Base-by-base conservation (phyloP, 2,797 vertebrate genomes). In the Clarias laeviceps region DNA sequence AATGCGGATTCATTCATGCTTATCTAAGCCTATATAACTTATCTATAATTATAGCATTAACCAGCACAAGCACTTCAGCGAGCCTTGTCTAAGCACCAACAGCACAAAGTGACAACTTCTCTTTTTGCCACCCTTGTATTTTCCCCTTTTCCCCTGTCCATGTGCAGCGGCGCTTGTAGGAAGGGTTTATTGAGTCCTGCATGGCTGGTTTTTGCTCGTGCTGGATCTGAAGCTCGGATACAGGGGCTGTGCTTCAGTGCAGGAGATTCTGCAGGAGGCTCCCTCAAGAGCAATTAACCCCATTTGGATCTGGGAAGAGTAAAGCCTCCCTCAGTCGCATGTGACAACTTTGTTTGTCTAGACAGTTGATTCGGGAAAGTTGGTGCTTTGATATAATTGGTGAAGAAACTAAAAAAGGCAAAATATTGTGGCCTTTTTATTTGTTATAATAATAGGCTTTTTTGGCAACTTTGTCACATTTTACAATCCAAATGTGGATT, bases 151-250 rank as follows among this genome's bases (percentile, higher is more conserved):
- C 27, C 69, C 69, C 69, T 74, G 68, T 81, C 59, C 66, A 15
- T 85, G 68, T 56, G 59, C 84, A 65, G 68, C 24, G 61, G 22
- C 50, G 40, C 78, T 82, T 85, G 79, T 50, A 59, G 45, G 59
- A 81, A 82, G 40, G 78, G 66, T 88, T 88, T 87, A 81, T 82
- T 88, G 88, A 91, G 90, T 89, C 86, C 83, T 92, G 92, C 90
- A 90, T 92, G 93, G 88, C 86, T 91, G 92, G 59, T 73, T 87
- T 74, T 89, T 92, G 91, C 93, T 93, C 90, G 87, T 85, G 69
- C 70, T 86, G 85, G 89, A 89, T 81, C 73, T 73, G 92, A 87
- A 90, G 82, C 72, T 74, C 89, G 84, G 88, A 90, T 78, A 87
- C 87, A 73, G 80, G 84, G 83, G 4, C 84, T 87, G 84, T 90